Evolutionary conservation across 2,113 vertebrate genomes (phyloP), one percentile per base, ranked within the genome.

Genomic region (Scomber japonicus): DNA sequence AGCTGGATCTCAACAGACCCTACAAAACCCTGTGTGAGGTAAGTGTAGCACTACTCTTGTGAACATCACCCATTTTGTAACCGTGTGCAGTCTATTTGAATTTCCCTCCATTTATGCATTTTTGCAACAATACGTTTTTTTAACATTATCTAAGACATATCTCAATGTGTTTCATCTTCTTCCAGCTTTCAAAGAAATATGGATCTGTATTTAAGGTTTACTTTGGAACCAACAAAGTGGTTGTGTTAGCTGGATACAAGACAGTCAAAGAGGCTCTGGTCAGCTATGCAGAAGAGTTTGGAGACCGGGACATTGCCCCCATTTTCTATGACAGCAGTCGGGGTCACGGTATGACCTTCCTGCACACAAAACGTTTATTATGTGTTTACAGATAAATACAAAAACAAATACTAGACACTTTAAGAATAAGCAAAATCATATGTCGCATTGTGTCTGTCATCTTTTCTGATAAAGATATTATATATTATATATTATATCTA

Each of bases 141-240:
- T 31, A 16, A 16, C 2, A 31, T 56, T 40, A 40, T 40, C 35
- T 40, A 14, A 7, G 11, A 65, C 16, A 30, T 9, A 40, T 60
- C 16, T 9, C 1, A 14, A n/a, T 17, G 13, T 0, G 10, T 21
- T 19, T 67, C 21, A 2, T 49, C 19, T 57, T 40, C 19, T 15
- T 49, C 1, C 75, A 97, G 97, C 91, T 97, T n/a, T 95, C 96
- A 54, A 93, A 96, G 89, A 90, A 86, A 62, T 94, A 97, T 4
- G 96, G 96, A 2, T 92, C 92, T 0, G 74, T 97, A 50, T 97
- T 96, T 65, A 96, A 92, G 0, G 87, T 97, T 24, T 82, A 96
- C 62, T 85, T 97, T 53, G 96, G 96, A 19, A 86, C 92, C 14
- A 92, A 85, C 59, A 97, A 93, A 84, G 90, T 88, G 1, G 94